Percentiles rank a stretch among this genome's conserved stretches.
Conservation (phyloP, 2,797 vertebrate species). For the Euthynnus affinis region DNA sequence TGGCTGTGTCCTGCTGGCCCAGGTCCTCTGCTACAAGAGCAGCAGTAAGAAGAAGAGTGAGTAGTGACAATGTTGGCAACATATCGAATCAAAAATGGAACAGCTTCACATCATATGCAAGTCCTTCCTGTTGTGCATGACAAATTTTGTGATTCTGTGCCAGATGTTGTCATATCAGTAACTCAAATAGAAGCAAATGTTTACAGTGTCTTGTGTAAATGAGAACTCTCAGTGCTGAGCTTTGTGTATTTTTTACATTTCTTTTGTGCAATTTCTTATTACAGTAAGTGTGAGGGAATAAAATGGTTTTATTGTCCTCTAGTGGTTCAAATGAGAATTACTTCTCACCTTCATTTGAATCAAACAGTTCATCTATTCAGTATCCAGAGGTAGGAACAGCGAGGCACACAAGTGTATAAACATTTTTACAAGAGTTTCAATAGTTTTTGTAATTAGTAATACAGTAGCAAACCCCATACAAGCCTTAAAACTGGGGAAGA, state of each 20-base stretch:
- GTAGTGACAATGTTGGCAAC: constrained; percentile 36
- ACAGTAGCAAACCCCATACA: not conserved
- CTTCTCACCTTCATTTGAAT: not conserved
- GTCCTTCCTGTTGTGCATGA: not conserved
- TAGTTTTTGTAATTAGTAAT: not conserved
- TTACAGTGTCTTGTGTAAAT: constrained; percentile 11
- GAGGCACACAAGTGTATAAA: not conserved
- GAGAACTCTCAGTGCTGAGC: not conserved
- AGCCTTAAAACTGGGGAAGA: not conserved
- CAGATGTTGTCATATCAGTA: not conserved
- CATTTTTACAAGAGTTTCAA: not conserved
- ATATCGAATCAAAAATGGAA: not conserved
- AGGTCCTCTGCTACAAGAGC: constrained; percentile 85
- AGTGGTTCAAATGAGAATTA: constrained; percentile 8
- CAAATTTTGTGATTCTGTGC: not conserved
- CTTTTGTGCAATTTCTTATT: not conserved
- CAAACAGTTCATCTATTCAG: too few relatives aligned
- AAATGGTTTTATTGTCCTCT: not conserved
- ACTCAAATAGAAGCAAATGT: constrained; percentile 12
- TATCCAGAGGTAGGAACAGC: not conserved
- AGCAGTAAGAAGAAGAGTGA: constrained; percentile 77
- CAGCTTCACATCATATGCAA: not conserved
- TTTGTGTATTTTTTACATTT: not conserved
- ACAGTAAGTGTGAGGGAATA: not conserved
- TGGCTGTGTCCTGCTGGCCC: constrained; percentile 86